Base-by-base conservation (phyloP, 2,888 invertebrate genomes). In the Cheiracanthium punctorium region DNA sequence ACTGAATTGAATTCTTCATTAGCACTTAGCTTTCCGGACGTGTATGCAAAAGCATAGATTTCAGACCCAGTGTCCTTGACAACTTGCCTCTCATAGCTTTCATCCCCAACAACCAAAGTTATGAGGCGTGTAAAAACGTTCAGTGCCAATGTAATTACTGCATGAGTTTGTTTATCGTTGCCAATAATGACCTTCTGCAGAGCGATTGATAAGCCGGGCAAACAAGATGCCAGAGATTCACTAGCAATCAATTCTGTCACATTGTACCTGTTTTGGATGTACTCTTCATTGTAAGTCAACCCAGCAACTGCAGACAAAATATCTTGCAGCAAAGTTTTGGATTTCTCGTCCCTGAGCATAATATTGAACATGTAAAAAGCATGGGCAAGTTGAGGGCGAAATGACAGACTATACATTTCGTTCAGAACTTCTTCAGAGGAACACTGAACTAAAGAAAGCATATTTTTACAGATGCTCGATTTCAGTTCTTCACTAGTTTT, bases 141-240 rank as follows among this genome's bases (percentile, higher is more conserved):
- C 64, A 85, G 65, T 1, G 80, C 58, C n/a, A 48, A 71, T 20
- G 28, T 32, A 33, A 80, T 43, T 37, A 85, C 75, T 28, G 17
- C 20, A 17, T 85, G 79, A 33, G 79, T 80, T 80, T 85, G 85
- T 70, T 80, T 85, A 2, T 29, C 1, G 37, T 85, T 80, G 1
- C 80, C 80, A 80, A 74, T 73, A 71, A 71, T 64, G 14, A 85
- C 71, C 43, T 29, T 41, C 7, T 41, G 24, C n/a, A 85, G 28
- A 33, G 71, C 37, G 28, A 48, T 48, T 43, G 80, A 29, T 24
- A 85, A 17, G 10, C 85, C 85, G 28, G 85, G 85, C 17, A 85
- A 71, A 48, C 58, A 71, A 24, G 20, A 17, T 14, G 73, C 74
- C 0, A 85, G 20, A 29, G 70, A 14, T 33, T 70, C 48, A 48